These are phyloP conservation scores for Telmatochromis brichardi DNA, from an alignment of 2,113 vertebrate species.

Conservation along the genomic window DNA sequence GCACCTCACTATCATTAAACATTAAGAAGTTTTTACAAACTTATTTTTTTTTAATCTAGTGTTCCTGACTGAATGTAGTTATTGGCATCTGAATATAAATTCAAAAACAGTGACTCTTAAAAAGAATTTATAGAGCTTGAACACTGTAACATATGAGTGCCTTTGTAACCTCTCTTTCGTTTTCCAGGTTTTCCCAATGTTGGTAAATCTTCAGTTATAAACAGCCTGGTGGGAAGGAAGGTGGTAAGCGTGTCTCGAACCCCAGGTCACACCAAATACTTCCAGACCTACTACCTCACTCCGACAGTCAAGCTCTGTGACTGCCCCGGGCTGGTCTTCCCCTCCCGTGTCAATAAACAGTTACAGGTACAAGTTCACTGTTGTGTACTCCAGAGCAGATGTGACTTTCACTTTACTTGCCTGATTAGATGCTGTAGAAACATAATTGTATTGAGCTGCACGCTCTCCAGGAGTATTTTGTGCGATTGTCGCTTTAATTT, in stretches of 20 bases:
- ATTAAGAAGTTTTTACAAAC: background rate
- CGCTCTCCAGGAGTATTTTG: background rate
- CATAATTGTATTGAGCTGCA: background rate
- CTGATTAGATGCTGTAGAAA: background rate
- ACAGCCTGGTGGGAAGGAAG: conserved; percentile 84
- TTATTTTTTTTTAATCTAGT: background rate
- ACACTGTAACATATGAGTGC: background rate
- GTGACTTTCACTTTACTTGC: background rate
- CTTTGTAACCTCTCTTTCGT: background rate
- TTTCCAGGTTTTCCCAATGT: conserved; percentile 84
- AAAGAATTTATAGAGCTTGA: background rate
- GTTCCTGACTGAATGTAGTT: background rate
- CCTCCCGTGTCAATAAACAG: conserved; percentile 77
- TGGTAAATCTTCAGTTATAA: conserved; percentile 88
- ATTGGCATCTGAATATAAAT: background rate
- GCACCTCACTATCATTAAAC: background rate
- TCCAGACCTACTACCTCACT: conserved; percentile 94
- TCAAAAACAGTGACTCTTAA: background rate
- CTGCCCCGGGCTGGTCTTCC: conserved; percentile 88
- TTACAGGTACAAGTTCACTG: conserved; percentile 71
- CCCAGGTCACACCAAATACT: conserved; percentile 93
- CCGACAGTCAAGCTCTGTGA: conserved; percentile 86
- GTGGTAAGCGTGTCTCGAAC: conserved; percentile 90
- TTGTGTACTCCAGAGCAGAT: background rate
- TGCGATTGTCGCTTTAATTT: background rate